These are phyloP conservation scores for Seriola quinqueradiata DNA, from an alignment of 2,113 vertebrate genomes.

Conservation along the genomic window DNA sequence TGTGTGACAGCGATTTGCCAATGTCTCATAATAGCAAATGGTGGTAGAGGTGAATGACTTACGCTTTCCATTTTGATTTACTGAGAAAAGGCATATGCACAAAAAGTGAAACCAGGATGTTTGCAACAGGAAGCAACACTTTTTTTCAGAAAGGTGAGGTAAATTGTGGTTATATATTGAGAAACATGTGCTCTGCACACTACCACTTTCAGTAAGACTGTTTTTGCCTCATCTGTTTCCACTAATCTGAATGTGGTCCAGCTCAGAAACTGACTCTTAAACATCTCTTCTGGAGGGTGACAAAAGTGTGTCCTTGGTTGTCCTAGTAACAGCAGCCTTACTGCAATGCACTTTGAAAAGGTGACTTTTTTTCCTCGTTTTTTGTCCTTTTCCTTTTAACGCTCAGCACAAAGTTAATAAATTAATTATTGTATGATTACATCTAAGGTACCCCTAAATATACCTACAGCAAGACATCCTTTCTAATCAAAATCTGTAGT, in stretches of 20 bases:
- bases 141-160: background rate
- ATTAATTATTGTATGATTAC: background rate
- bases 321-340: conserved; percentile 39
- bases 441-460: background rate
- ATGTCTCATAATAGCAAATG: background rate
- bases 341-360: conserved; percentile 8
- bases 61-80: background rate
- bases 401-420: background rate
- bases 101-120: background rate
- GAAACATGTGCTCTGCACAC: background rate
- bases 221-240: background rate
- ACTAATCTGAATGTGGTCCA: background rate
- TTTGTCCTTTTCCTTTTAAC: background rate
- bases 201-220: background rate
- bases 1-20: background rate
- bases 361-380: background rate
- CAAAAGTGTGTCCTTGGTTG: conserved; percentile 55
- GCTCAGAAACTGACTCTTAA: background rate
- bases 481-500: no score
- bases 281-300: background rate
- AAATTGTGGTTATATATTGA: background rate
- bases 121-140: background rate
- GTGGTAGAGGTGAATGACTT: background rate
- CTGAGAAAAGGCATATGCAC: background rate
- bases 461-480: background rate